These are phyloP conservation scores for Pandemis heparana DNA, from an alignment of 2,888 invertebrate species.

Conservation along the genomic window DNA sequence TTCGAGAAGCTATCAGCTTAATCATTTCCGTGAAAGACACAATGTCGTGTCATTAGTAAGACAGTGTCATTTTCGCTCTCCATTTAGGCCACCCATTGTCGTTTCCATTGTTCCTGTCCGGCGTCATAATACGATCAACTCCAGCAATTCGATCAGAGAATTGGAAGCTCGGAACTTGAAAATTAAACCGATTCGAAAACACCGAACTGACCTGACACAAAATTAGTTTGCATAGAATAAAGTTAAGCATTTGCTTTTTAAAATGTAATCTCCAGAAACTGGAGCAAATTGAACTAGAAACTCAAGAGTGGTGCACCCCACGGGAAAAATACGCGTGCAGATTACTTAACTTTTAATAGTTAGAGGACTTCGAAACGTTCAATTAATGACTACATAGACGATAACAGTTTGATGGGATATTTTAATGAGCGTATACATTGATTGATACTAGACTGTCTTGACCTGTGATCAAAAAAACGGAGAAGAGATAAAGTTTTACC, in stretches of 20 bases:
- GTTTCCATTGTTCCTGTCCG: slow-evolving; percentile 64
- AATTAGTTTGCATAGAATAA: too few relatives aligned
- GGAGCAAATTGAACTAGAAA: too few relatives aligned
- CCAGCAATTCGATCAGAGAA: slow-evolving; percentile 51
- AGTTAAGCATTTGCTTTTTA: too few relatives aligned
- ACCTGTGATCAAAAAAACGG: slow-evolving; percentile 23
- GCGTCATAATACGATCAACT: slow-evolving; percentile 62
- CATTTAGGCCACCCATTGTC: slow-evolving; percentile 70
- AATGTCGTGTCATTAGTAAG: slow-evolving; percentile 58
- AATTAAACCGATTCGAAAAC: slow-evolving; percentile 14
- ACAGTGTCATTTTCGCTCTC: slow-evolving; percentile 66
- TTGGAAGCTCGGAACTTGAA: slow-evolving; percentile 45
- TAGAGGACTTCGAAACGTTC: too few relatives aligned
- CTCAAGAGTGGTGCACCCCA: too few relatives aligned
- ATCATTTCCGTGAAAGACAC: slow-evolving; percentile 58
- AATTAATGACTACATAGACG: not conserved
- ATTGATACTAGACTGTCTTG: slow-evolving; percentile 15
- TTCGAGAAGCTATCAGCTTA: slow-evolving; percentile 22
- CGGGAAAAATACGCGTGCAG: too few relatives aligned
- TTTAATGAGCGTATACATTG: not conserved
- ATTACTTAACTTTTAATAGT: too few relatives aligned
- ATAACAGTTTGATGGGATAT: not conserved
- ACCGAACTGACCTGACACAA: not conserved
- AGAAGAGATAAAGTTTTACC: slow-evolving; percentile 28
- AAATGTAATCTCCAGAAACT: too few relatives aligned